phyloP scores from a whole-genome alignment of 1,140 invertebrate genomes.

The Saxidomus purpurata region DNA sequence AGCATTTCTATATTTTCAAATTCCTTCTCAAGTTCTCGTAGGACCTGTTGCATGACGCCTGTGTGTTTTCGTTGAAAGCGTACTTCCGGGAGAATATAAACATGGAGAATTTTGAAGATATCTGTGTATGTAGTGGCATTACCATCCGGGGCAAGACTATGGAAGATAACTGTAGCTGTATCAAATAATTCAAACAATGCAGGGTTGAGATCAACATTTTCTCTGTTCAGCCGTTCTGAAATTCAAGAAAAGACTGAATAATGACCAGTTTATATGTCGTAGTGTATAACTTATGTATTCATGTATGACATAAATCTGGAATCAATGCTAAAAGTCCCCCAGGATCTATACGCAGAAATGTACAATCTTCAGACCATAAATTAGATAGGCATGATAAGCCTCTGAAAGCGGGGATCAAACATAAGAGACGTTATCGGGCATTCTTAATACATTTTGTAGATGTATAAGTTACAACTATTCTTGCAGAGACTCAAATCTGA shows the following conservation, averaged over 20 bases:
- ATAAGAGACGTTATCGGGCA: too few species aligned
- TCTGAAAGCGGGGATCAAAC: too few species aligned
- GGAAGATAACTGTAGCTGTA: background rate
- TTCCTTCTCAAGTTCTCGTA: background rate
- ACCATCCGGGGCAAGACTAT: background rate
- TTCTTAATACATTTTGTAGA: too few species aligned
- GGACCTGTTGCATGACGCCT: background rate
- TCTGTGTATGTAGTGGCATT: conserved; percentile 6
- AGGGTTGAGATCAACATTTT: background rate
- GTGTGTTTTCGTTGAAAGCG: background rate
- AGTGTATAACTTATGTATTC: too few species aligned
- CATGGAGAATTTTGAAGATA: conserved; percentile 39
- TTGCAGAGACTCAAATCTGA: too few species aligned
- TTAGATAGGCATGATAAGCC: too few species aligned
- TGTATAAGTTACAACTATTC: too few species aligned
- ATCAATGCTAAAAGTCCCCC: too few species aligned
- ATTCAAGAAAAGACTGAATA: background rate
- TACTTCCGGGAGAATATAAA: conserved; percentile 43
- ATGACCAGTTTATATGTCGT: too few species aligned
- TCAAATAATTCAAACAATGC: conserved; percentile 33
- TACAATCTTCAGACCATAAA: too few species aligned
- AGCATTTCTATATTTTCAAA: conserved; percentile 12
- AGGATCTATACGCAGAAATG: too few species aligned
- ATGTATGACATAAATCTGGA: too few species aligned
- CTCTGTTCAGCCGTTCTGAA: conserved; percentile 51